Evolutionary conservation across 2,113 vertebrate genomes (phyloP), one percentile per base, ranked within the genome.

Genomic region (Melanostigma gelatinosum): DNA sequence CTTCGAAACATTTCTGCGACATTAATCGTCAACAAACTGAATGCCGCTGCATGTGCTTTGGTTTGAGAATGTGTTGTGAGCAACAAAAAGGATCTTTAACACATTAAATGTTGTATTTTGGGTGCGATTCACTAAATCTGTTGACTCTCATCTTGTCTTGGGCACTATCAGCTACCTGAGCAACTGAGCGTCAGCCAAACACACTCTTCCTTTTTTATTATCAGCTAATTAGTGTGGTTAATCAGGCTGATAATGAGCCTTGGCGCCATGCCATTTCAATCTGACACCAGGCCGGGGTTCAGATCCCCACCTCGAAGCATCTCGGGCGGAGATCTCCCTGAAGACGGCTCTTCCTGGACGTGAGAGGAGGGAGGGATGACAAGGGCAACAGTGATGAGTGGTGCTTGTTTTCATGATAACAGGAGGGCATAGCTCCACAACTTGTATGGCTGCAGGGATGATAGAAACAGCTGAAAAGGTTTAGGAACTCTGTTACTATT

Each of bases 221-320:
- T 82, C 83, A 80, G 85, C 77, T 94, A 92, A 94, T 95, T 92
- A 93, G 88, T 65, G 89, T 85, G 81, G 84, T 92, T 94, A 94
- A 95, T 95, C 89, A 91, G 88, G 85, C 88, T 90, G 87, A 89
- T 93, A 94, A 95, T 94, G 90, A 93, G 92, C 75, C 88, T 42
- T 57, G 88, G 90, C 79, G 5, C 12, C 3, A 8, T 84, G 91
- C 87, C 89, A 88, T 91, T 90, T 91, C 77, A 89, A 81, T 91
- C 83, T 92, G 90, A 94, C 91, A 90, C 83, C 78, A 83, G 89
- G 84, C 77, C 85, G 48, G 69, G 79, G 89, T 76, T 90, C 75
- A 88, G 73, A 77, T 81, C 83, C 64, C 71, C 61, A 42, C 73
- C 58, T 60, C 73, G 69, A 50, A 58, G 34, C 72, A 50, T 52